Evolutionary conservation across 2,888 invertebrate genomes (phyloP).

Genomic region (Epinotia bilunana): DNA sequence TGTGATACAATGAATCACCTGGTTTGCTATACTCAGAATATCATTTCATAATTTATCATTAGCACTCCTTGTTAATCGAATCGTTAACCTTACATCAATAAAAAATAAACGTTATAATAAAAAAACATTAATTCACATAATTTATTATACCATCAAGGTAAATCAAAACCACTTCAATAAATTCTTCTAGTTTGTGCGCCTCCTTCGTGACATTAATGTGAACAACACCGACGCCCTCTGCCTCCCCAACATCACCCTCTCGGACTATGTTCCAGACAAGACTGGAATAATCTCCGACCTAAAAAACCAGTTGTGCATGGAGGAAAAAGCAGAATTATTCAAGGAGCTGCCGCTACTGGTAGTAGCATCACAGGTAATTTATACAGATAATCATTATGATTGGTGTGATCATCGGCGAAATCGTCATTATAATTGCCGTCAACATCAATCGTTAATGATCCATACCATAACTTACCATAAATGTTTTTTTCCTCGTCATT

Average conservation of each 20-base stretch:
- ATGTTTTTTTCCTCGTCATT: background rate
- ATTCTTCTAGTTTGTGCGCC: conserved; percentile 67
- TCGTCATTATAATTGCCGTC: background rate
- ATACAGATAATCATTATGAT: background rate
- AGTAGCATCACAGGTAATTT: conserved; percentile 71
- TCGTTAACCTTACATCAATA: background rate
- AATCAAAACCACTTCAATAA: background rate
- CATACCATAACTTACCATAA: background rate
- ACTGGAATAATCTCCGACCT: conserved; percentile 61
- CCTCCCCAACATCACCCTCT: conserved; percentile 60
- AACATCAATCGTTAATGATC: background rate
- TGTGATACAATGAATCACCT: background rate
- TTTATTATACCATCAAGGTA: background rate
- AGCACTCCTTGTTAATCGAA: background rate
- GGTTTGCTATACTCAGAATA: background rate
- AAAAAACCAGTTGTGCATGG: conserved; percentile 62
- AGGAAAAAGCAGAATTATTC: conserved; percentile 56
- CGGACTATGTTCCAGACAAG: conserved; percentile 74
- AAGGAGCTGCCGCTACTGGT: conserved; percentile 69
- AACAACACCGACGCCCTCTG: conserved; percentile 71
- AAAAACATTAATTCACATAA: background rate
- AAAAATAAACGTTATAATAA: background rate
- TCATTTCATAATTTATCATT: background rate
- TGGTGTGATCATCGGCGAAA: background rate
- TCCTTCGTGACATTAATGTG: conserved; percentile 70